Evolutionary conservation across 2,113 vertebrate genomes (phyloP), one percentile per base, ranked within the genome.

Genomic region (Sinocyclocheilus rhinocerous): DNA sequence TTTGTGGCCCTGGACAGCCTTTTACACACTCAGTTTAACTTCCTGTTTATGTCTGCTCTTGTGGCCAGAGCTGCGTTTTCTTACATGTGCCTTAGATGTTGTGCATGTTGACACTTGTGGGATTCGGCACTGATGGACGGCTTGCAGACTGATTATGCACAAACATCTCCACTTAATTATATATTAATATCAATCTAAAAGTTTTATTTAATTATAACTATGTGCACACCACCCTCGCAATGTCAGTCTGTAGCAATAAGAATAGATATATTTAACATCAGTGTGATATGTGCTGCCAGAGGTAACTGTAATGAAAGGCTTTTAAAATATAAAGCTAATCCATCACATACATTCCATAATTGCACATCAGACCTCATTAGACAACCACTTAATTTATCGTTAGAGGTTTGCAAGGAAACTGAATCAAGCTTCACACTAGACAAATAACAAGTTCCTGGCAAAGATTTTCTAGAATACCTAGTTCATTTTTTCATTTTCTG

Each of bases 1-100:
- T 89, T 89, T 86, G 87, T 89, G 85, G 88, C 45, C 73, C 77
- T 87, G 91, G 90, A 90, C 91, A 90, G 90, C 89, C 89, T 92
- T 89, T 85, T 88, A 90, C 86, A 83, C 86, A 84, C 75, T 79
- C 79, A 26, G 72, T 88, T 86, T 65, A 78, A 90, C 76, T 87
- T 87, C 86, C 76, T 84, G 65, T 84, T 84, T 73, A 87, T 83
- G 39, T 65, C 59, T 65, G 42, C 80, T 76, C 45, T 67, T 83
- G 33, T 13, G 70, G 26, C 11, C 33, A 18, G 65, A 45, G 36
- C 36, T 73, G 7, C 11, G 16, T 42, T 48, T 73, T 18, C 75
- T 26, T 26, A 11, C 4, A 42, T n/a, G 36, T 61, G 29, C 50
- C 20, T 59, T 52, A 6, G 42, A 78, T 8, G 29, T 11, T 55